A percentile compares a stretch with the other conserved stretches of the same genome.
Evolutionary conservation across 2,113 vertebrate genomes (phyloP).

Genomic region (Ceyx margarethae): DNA sequence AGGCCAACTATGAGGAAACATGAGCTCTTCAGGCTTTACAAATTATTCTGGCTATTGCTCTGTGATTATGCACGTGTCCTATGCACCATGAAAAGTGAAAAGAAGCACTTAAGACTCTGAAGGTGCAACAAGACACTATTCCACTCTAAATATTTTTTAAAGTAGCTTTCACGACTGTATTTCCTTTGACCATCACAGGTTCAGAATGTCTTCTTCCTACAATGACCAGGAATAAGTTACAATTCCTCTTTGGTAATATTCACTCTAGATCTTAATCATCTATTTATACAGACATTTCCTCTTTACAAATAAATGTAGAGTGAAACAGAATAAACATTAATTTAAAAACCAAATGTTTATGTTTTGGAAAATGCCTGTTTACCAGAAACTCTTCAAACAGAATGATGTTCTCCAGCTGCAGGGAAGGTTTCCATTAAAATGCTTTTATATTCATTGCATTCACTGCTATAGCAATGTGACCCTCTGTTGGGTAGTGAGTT

Average conservation of each 20-base stretch:
- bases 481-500: neutral
- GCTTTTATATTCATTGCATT: slow-evolving; percentile 5
- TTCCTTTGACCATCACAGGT: neutral
- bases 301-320: slow-evolving; percentile 55
- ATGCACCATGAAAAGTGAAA: neutral
- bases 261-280: slow-evolving; percentile 43
- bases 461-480: neutral
- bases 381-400: slow-evolving; percentile 45
- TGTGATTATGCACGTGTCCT: neutral
- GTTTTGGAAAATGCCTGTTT: slow-evolving; percentile 58
- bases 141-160: neutral
- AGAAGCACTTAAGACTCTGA: neutral
- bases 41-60: neutral
- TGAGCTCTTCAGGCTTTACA: neutral
- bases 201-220: slow-evolving; percentile 28
- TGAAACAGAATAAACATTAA: slow-evolving; percentile 39
- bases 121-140: neutral
- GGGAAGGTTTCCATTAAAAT: slow-evolving; percentile 44
- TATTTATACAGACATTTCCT: slow-evolving; percentile 64
- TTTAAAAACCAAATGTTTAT: slow-evolving; percentile 46
- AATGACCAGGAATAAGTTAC: neutral
- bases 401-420: slow-evolving; percentile 55
- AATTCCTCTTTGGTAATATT: neutral
- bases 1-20: neutral
- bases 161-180: neutral